Base-by-base conservation (phyloP, 2,888 invertebrate species). In the Herminia tarsipennalis region DNA sequence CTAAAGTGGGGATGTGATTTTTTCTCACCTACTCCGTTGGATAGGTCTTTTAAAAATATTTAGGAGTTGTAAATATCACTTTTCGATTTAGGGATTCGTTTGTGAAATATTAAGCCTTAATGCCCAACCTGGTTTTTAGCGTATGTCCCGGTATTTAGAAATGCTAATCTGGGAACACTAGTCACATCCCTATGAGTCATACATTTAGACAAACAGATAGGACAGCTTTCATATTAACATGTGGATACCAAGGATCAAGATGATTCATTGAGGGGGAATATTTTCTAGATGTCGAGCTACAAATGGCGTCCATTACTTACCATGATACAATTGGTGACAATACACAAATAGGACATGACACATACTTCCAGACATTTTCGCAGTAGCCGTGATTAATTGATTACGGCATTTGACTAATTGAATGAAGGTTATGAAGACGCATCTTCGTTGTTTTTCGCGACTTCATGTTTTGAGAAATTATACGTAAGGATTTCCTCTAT, bases 281-380 rank as follows among this genome's bases (percentile, higher is more conserved):
- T 48, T 48, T 48, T 47, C 21, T 33, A 40, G 44, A 66, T 63
- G 14, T 18, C 39, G 45, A 27, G 43, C 51, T 42, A 44, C 18
- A 34, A 51, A 49, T 53, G 25, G 17, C n/a, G 4, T 13, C 21
- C 22, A 29, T 10, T 20, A 20, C 33, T 20, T 20, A 20, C 5
- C 14, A 9, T 40, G 33, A 41, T 55, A 64, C 60, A 64, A 64
- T 52, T 63, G 59, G 47, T 43, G 65, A 52, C 25, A 38, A 24
- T 12, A 29, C 29, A 20, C 12, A 44, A 49, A 52, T 47, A 30
- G 56, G 35, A 24, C n/a, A 35, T 64, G 65, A 64, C 49, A 67
- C 47, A 54, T 18, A 10, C n/a, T 50, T 63, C 59, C 50, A 58
- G 54, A 66, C 54, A 25, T 33, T 16, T 25, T 36, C 17, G 13